Percentiles rank a stretch among this genome's conserved stretches.
phyloP scores from a whole-genome alignment of 2,888 invertebrate species.

The Plagodis dolabraria region DNA sequence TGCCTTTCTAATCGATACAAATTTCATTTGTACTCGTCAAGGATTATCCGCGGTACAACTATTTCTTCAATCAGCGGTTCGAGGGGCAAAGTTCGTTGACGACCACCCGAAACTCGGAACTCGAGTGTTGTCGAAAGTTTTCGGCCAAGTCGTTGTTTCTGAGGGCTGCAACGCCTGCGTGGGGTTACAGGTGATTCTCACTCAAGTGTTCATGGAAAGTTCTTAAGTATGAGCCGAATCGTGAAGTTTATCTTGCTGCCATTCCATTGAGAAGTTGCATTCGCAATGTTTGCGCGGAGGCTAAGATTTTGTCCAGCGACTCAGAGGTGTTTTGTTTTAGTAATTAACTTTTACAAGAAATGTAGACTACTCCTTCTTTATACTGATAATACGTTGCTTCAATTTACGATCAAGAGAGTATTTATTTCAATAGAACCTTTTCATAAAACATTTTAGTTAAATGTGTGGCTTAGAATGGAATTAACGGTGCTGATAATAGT shows the following conservation, averaged over 20 bases:
- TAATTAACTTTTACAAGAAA: too few relatives aligned
- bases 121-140: conserved; percentile 60
- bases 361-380: too few relatives aligned
- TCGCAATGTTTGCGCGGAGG: conserved; percentile 59
- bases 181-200: conserved; percentile 66
- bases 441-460: too few relatives aligned
- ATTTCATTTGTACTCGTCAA: too few relatives aligned
- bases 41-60: conserved; percentile 12
- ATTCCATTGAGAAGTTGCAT: conserved; percentile 67
- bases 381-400: too few relatives aligned
- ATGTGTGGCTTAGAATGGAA: too few relatives aligned
- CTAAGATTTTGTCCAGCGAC: conserved; percentile 72
- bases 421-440: too few relatives aligned
- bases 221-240: conserved; percentile 65
- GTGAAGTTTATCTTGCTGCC: conserved; percentile 63
- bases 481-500: too few relatives aligned
- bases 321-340: conserved; percentile 34
- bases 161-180: conserved; percentile 53
- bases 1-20: too few relatives aligned
- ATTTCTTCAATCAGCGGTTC: conserved; percentile 26
- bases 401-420: too few relatives aligned
- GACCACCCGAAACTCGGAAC: conserved; percentile 43
- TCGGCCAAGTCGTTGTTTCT: conserved; percentile 59
- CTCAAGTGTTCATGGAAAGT: conserved; percentile 59
- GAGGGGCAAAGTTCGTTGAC: conserved; percentile 47